A percentile compares a stretch with the other conserved stretches of the same genome.
Evolutionary conservation across 2,113 vertebrate species (phyloP).

Genomic region (Barnardius zonarius): DNA sequence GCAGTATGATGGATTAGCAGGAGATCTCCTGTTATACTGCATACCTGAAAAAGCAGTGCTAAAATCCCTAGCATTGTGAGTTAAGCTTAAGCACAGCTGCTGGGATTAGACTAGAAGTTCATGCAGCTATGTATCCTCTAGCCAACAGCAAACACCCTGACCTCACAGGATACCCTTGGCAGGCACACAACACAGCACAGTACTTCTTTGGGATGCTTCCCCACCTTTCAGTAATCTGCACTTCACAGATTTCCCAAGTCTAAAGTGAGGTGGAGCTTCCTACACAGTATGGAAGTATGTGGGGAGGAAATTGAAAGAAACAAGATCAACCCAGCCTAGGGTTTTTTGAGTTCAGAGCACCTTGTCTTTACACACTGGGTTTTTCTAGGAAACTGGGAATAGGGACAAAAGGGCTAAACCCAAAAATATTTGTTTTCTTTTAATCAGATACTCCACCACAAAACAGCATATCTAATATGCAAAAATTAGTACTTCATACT

Average conservation of each 20-base stretch:
- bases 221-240: not conserved
- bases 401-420: not conserved
- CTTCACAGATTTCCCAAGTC: not conserved
- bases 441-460: not conserved
- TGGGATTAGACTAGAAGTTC: not conserved
- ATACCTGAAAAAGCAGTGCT: not conserved
- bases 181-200: fast-evolving
- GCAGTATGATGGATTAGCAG: not conserved
- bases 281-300: fast-evolving
- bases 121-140: fast-evolving
- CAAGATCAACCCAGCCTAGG: not conserved
- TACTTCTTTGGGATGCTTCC: not conserved
- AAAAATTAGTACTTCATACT: not conserved
- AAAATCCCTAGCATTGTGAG: not conserved
- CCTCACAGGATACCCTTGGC: not conserved
- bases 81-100: not conserved
- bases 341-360: not conserved
- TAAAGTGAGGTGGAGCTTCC: not conserved
- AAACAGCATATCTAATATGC: not conserved
- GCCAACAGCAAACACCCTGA: not conserved
- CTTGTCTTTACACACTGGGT: fast-evolving
- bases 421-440: not conserved
- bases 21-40: not conserved
- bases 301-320: not conserved
- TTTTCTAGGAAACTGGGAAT: not conserved